Conservation (phyloP, 2,888 invertebrate genomes). For the Drosophila siamana region DNA sequence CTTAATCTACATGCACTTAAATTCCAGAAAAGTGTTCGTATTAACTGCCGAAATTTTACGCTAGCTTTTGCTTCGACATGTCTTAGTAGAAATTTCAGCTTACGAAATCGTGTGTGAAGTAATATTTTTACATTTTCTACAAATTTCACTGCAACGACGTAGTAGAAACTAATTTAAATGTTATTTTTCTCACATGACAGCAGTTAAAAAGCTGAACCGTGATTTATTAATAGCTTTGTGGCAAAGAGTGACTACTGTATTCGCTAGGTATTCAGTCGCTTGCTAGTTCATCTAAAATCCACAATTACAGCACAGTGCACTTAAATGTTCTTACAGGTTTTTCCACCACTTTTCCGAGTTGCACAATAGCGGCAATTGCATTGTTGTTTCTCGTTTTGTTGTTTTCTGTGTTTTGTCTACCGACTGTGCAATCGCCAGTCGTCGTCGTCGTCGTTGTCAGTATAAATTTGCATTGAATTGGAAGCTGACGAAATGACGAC, state of each 20-base stretch:
- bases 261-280: background rate
- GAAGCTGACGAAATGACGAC: constrained; percentile 66
- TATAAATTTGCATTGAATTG: constrained; percentile 72
- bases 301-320: constrained; percentile 5
- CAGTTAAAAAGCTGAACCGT: background rate
- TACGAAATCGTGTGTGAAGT: background rate
- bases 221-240: background rate
- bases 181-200: background rate
- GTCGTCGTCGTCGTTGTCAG: constrained; percentile 27
- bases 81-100: no score
- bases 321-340: constrained; percentile 34
- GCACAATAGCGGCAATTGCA: constrained; percentile 49
- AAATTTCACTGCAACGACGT: background rate
- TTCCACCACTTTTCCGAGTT: constrained; percentile 23
- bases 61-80: no score
- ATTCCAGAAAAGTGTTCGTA: no score
- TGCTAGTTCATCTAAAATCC: constrained; percentile 12
- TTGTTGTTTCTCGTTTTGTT: constrained; percentile 21
- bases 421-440: background rate
- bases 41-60: no score
- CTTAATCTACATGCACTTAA: no score
- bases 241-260: constrained; percentile 5
- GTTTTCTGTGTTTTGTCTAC: constrained; percentile 14
- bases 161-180: background rate
- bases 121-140: background rate